Conservation (phyloP, 2,113 vertebrate species). For the Coryphaenoides rupestris region DNA sequence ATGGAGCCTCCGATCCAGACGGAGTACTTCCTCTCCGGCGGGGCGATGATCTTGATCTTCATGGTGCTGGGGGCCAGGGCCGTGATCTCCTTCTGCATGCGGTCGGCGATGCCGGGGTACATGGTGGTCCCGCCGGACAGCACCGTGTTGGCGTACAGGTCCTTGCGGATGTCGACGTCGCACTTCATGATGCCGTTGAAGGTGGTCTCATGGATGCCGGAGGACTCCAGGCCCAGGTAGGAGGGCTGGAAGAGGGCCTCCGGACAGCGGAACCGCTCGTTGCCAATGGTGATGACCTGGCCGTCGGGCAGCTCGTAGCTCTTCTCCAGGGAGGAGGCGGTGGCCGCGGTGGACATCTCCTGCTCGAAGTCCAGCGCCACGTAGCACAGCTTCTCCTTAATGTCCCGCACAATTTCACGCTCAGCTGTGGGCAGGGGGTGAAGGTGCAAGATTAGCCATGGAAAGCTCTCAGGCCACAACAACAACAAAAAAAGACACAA, state of each 20-base stretch:
- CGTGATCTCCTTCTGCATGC: constrained; percentile 99
- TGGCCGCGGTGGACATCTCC: constrained; percentile 96
- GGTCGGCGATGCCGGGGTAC: constrained; percentile 98
- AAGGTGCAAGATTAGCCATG: too few species aligned
- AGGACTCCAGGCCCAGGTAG: constrained; percentile 86
- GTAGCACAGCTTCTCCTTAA: constrained; percentile 99
- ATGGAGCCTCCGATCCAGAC: constrained; percentile 98
- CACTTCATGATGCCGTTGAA: constrained; percentile 99
- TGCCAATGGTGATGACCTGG: constrained; percentile 98
- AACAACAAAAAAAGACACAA: too few species aligned
- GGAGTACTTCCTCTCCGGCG: constrained; percentile 95
- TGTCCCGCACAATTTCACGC: constrained; percentile 97
- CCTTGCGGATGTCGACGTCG: constrained; percentile 97
- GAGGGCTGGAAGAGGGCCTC: constrained; percentile 99
- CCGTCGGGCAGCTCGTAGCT: constrained; percentile 98
- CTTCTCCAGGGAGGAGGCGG: constrained; percentile 96
- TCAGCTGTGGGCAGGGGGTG: constrained; percentile 73
- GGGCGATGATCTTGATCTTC: constrained; percentile 99
- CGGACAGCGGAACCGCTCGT: constrained; percentile 97
- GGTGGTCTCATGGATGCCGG: constrained; percentile 97
- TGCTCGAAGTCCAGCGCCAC: constrained; percentile 97
- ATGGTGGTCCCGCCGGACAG: constrained; percentile 98
- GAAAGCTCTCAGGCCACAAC: too few species aligned
- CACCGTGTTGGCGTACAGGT: constrained; percentile 98
- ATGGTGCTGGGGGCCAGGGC: constrained; percentile 97